Evolutionary conservation across 2,113 vertebrate genomes (phyloP).

Genomic region (Sclerurus mexicanus): DNA sequence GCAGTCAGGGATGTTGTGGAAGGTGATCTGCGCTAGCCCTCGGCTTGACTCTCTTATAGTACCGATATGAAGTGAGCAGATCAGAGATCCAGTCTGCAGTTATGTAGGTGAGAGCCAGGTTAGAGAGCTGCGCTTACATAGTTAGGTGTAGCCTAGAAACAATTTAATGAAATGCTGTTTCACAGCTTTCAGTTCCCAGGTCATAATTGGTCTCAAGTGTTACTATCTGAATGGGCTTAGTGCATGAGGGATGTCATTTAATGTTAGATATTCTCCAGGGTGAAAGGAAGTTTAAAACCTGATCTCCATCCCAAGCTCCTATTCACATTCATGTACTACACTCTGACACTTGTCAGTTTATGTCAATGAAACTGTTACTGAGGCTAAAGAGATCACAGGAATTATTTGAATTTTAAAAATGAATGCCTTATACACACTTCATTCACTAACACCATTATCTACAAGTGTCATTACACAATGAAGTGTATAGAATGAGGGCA

Average conservation of each 20-base stretch:
- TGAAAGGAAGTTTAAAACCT: conserved; percentile 9
- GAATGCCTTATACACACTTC: not conserved
- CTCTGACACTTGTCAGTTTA: not conserved
- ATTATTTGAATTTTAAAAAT: not conserved
- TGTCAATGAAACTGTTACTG: not conserved
- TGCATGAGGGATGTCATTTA: not conserved
- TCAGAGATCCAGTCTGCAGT: not conserved
- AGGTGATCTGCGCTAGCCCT: not conserved
- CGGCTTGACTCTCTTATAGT: not conserved
- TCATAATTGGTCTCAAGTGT: conserved; percentile 12
- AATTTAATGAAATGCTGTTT: conserved; percentile 22
- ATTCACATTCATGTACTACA: not conserved
- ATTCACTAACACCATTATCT: not conserved
- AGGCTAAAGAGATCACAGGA: not conserved
- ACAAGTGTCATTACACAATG: not conserved
- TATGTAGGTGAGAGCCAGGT: not conserved
- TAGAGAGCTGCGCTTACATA: not conserved
- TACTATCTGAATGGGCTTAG: not conserved
- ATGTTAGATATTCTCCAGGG: not conserved
- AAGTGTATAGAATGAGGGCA: not conserved
- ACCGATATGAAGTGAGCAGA: not conserved
- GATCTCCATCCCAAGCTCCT: not conserved
- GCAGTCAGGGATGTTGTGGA: not conserved
- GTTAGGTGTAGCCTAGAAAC: not conserved
- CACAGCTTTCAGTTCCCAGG: not conserved